Percentiles rank a stretch among this genome's conserved stretches.
Conservation (phyloP, 2,797 vertebrate genomes). For the Clarias fuscus region DNA sequence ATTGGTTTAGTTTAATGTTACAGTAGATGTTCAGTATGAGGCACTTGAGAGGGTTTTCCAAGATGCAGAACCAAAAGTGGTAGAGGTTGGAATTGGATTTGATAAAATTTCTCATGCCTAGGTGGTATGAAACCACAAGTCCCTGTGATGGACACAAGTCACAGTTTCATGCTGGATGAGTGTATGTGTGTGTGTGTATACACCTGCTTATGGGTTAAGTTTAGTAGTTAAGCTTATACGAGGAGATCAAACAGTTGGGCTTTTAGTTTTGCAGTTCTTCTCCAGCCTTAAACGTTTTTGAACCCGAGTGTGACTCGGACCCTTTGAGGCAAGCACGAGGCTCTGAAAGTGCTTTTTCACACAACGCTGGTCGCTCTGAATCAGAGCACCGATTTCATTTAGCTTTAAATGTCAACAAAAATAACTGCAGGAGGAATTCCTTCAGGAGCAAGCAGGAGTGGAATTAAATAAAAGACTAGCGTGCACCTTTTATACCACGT, state of each 20-base stretch:
- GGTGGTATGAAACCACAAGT: not conserved
- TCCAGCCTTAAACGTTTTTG: not conserved
- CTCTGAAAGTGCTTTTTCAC: not conserved
- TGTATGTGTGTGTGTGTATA: not conserved
- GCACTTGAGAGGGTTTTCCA: not conserved
- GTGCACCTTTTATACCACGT: not conserved
- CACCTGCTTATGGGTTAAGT: not conserved
- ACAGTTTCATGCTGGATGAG: not conserved
- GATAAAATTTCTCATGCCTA: not conserved
- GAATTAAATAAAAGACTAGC: too few relatives aligned
- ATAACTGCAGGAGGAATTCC: not conserved
- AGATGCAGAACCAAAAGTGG: not conserved
- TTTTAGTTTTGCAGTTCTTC: not conserved
- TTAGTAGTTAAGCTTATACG: not conserved
- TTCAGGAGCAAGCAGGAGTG: not conserved
- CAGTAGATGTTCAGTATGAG: not conserved
- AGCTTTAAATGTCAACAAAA: not conserved
- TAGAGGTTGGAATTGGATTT: not conserved
- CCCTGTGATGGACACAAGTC: not conserved
- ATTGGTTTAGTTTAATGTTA: not conserved
- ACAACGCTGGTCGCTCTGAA: not conserved
- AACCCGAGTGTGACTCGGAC: not conserved
- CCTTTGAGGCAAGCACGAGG: not conserved
- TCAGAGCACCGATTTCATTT: not conserved
- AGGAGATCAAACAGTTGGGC: not conserved